Evolutionary conservation across 1,140 invertebrate genomes (phyloP).

Genomic region (Tetramorium parvispinum): DNA sequence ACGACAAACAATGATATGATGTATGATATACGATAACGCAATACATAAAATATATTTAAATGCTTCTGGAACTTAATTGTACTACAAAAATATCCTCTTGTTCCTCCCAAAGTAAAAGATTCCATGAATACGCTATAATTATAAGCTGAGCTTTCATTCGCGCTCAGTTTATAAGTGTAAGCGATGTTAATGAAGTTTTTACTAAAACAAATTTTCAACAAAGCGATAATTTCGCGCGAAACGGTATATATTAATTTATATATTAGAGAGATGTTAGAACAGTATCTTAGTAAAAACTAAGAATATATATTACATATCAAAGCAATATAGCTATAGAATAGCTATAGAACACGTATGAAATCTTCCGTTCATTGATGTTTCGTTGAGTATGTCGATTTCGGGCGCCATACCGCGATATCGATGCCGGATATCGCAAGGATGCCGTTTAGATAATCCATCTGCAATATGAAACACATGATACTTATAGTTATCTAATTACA

Average conservation of each 20-base stretch:
- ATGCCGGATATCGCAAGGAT: slow-evolving; percentile 80
- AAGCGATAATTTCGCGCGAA: not conserved
- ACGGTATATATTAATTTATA: slow-evolving; percentile 13
- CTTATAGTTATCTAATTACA: too few species aligned
- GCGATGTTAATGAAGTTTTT: slow-evolving; percentile 58
- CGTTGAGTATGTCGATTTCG: slow-evolving; percentile 66
- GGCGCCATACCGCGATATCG: slow-evolving; percentile 80
- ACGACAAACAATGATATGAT: not conserved
- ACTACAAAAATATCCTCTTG: slow-evolving; percentile 11
- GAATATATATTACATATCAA: slow-evolving; percentile 43
- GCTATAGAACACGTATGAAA: slow-evolving; percentile 32
- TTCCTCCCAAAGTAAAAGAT: not conserved
- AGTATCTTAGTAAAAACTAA: slow-evolving; percentile 39
- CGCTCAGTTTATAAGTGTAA: not conserved
- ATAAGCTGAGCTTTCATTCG: not conserved
- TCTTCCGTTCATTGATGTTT: slow-evolving; percentile 24
- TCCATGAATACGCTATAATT: not conserved
- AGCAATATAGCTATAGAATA: slow-evolving; percentile 39
- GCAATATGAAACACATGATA: slow-evolving; percentile 10
- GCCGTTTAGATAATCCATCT: slow-evolving; percentile 81
- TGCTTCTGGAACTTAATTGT: not conserved
- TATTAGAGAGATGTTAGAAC: not conserved
- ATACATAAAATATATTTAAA: slow-evolving; percentile 26
- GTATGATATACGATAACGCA: not conserved
- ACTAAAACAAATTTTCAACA: slow-evolving; percentile 59